Conservation (phyloP, 1,140 invertebrate species). For the Drosophila virilis region DNA sequence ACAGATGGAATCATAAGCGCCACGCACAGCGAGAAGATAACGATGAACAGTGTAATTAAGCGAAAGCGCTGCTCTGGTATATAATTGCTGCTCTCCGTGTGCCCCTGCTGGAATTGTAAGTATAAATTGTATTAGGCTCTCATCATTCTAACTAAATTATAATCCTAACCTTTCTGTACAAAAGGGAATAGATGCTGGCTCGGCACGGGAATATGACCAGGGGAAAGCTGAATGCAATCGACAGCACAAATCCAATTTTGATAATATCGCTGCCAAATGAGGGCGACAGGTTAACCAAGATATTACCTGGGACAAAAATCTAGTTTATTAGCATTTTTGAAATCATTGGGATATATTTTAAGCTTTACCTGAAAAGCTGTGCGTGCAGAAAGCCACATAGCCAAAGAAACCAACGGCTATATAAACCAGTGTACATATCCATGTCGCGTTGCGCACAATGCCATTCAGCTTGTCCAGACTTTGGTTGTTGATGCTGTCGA, state of each 20-base stretch:
- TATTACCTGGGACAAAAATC: slow-evolving; percentile 89
- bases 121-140: not conserved
- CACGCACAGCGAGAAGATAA: slow-evolving; percentile 89
- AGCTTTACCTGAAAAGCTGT: slow-evolving; percentile 92
- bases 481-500: slow-evolving; percentile 94
- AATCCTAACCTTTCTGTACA: slow-evolving; percentile 91
- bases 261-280: slow-evolving; percentile 93
- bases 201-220: slow-evolving; percentile 98
- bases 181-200: slow-evolving; percentile 95
- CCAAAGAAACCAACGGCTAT: slow-evolving; percentile 96
- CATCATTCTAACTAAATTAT: not conserved
- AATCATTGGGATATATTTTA: not conserved
- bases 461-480: slow-evolving; percentile 95
- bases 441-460: slow-evolving; percentile 94
- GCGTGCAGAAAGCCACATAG: slow-evolving; percentile 95
- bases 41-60: slow-evolving; percentile 91
- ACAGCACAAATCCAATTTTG: slow-evolving; percentile 97
- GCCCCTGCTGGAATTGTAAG: slow-evolving; percentile 72
- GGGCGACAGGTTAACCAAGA: slow-evolving; percentile 93
- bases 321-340: not conserved
- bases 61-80: slow-evolving; percentile 93
- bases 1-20: slow-evolving; percentile 94
- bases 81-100: slow-evolving; percentile 77
- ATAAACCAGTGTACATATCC: slow-evolving; percentile 95
- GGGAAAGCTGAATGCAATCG: slow-evolving; percentile 97